Base-by-base conservation (phyloP, 2,888 invertebrate species). In the Helobdella robusta region DNA sequence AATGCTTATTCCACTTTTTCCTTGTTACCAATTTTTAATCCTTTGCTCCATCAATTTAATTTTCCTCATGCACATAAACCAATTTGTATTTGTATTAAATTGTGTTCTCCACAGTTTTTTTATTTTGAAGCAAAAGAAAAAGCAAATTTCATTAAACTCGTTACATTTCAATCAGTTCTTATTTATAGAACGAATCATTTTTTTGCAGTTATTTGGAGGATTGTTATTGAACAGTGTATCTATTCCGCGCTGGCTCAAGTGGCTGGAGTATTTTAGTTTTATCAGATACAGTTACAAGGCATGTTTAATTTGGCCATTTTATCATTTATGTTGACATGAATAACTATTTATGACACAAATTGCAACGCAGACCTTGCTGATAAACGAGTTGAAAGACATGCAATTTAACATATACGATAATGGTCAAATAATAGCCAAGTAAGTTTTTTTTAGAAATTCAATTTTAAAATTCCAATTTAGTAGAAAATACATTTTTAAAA, bases 181-280 rank as follows among this genome's bases (percentile, higher is more conserved):
- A 32, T 23, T 5, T 59, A n/a, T 28, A 48, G 46, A 18, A 40
- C 8, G 18, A 5, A 48, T n/a, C 46, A 25, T 46, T 35, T 20
- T 46, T n/a, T 62, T 46, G n/a, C 52, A 68, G 69, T 70, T 78
- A 18, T 78, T 78, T 67, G 74, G 76, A 70, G 78, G 79, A 6
- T 69, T 78, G 28, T 70, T 79, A 44, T 74, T 78, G 15, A 77
- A 78, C 66, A 67, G 78, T 36, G 71, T 72, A n/a, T 71, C 74
- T n/a, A 72, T 79, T 4, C 73, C 72, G 0, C 72, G 70, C n/a
- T 76, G 75, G 74, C 69, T 79, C 25, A 70, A 72, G 20, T 79
- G 79, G 79, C 65, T 77, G 28, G 73, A 76, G 59, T 78, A 74
- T 67, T 35, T 76, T 64, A 78, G 77, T 68, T 73, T 78, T 34